Evolutionary conservation across 2,797 vertebrate genomes (phyloP).

Genomic region (Cuculus canorus): DNA sequence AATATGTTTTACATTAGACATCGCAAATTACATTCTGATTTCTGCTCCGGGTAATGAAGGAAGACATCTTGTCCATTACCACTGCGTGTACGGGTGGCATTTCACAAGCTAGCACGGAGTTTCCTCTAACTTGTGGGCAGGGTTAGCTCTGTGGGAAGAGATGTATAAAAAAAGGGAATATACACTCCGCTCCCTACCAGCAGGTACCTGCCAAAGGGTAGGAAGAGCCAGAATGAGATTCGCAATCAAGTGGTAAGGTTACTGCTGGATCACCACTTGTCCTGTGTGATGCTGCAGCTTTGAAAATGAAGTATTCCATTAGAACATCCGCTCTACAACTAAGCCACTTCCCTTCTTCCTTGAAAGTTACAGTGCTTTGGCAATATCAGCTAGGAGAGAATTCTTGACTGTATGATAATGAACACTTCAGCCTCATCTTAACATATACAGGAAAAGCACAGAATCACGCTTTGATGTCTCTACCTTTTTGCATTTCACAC

Average conservation of each 20-base stretch:
- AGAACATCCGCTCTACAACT: background rate
- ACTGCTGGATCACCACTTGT: background rate
- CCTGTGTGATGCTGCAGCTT: background rate
- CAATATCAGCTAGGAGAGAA: constrained; percentile 26
- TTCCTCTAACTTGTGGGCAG: constrained; percentile 13
- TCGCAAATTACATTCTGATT: constrained; percentile 55
- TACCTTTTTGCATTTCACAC: constrained; percentile 22
- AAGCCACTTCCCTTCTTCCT: constrained; percentile 15
- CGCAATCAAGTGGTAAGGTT: background rate
- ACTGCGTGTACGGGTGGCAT: background rate
- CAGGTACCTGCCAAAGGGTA: background rate
- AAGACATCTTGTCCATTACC: constrained; percentile 37
- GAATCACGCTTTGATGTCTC: background rate
- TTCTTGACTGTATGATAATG: background rate
- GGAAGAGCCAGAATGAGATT: background rate
- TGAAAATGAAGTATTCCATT: background rate
- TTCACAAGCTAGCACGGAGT: background rate
- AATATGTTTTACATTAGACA: constrained; percentile 48
- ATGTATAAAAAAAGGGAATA: background rate
- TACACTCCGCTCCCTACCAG: background rate
- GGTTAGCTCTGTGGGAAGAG: constrained; percentile 1
- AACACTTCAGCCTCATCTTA: background rate
- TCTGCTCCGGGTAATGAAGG: constrained; percentile 30
- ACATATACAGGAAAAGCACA: background rate
- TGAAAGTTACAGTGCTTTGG: constrained; percentile 42